Conservation (phyloP, 2,888 invertebrate species). For the Acrocyrtus sp. region DNA sequence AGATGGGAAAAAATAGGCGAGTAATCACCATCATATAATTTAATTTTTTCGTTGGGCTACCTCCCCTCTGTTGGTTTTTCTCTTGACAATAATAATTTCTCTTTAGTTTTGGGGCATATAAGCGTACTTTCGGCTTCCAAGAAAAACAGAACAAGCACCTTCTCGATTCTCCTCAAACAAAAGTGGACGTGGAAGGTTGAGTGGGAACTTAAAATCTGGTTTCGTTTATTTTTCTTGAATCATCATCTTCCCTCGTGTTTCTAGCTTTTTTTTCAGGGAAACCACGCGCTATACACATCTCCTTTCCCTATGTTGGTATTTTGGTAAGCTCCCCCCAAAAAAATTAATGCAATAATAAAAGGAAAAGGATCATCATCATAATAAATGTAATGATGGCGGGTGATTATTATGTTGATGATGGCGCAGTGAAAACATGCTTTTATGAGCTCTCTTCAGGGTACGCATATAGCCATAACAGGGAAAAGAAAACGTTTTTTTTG, state of each 20-base stretch:
- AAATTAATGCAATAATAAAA: slow-evolving; percentile 25
- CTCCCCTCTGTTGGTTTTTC: slow-evolving; percentile 32
- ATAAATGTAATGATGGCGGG: slow-evolving; percentile 29
- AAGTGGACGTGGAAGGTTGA: not conserved
- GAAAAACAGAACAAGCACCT: too few relatives aligned
- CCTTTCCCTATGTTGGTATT: too few relatives aligned
- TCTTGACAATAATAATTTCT: slow-evolving; percentile 12
- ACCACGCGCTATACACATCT: too few relatives aligned
- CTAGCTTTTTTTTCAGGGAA: slow-evolving; percentile 11
- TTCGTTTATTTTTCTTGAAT: slow-evolving; percentile 12
- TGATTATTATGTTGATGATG: slow-evolving; percentile 21
- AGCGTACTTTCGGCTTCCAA: too few relatives aligned
- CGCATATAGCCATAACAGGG: slow-evolving; percentile 6
- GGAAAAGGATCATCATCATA: slow-evolving; percentile 39
- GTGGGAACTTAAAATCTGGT: slow-evolving; percentile 8
- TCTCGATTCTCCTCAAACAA: not conserved
- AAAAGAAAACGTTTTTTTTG: not conserved
- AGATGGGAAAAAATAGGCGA: too few relatives aligned
- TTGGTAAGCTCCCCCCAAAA: not conserved
- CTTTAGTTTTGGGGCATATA: too few relatives aligned
- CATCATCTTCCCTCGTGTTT: slow-evolving; percentile 4
- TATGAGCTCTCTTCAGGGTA: not conserved
- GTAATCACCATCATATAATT: slow-evolving; percentile 36
- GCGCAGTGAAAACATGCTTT: not conserved
- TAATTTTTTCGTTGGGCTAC: slow-evolving; percentile 12